These are phyloP conservation scores for Hydrocynus forskahlii DNA, from an alignment of 2,797 vertebrate species.

Conservation along the genomic window DNA sequence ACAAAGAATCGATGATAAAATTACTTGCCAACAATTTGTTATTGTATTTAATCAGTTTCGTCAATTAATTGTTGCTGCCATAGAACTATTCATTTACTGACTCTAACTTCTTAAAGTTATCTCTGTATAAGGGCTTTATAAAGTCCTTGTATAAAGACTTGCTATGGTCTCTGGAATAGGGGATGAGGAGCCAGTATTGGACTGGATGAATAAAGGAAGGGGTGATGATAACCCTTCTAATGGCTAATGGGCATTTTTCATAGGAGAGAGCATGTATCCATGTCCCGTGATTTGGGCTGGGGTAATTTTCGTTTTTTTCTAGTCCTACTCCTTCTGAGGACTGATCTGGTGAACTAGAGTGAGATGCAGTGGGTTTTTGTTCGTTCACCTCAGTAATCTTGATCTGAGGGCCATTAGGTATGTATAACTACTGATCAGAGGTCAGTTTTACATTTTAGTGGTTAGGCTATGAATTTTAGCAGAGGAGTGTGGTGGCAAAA, in stretches of 20 bases:
- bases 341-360: not conserved
- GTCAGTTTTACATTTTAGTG: not conserved
- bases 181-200: conserved; percentile 22
- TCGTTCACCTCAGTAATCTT: conserved; percentile 17
- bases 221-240: conserved; percentile 39
- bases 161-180: conserved; percentile 13
- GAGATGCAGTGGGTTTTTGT: not conserved
- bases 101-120: not conserved
- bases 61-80: no score
- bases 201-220: conserved; percentile 44
- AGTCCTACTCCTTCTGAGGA: conserved; percentile 1
- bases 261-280: conserved; percentile 22
- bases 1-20: no score
- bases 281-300: conserved; percentile 4
- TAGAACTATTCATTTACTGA: not conserved
- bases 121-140: not conserved
- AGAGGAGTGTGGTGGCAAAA: not conserved
- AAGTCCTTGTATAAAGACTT: not conserved
- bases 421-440: not conserved
- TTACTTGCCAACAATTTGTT: no score
- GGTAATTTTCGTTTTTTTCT: conserved; percentile 32
- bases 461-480: not conserved
- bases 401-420: not conserved
- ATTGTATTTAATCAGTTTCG: no score
- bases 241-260: conserved; percentile 45